Evolutionary conservation across 2,797 vertebrate genomes (phyloP).

Genomic region (Pachyuromys duprasi): DNA sequence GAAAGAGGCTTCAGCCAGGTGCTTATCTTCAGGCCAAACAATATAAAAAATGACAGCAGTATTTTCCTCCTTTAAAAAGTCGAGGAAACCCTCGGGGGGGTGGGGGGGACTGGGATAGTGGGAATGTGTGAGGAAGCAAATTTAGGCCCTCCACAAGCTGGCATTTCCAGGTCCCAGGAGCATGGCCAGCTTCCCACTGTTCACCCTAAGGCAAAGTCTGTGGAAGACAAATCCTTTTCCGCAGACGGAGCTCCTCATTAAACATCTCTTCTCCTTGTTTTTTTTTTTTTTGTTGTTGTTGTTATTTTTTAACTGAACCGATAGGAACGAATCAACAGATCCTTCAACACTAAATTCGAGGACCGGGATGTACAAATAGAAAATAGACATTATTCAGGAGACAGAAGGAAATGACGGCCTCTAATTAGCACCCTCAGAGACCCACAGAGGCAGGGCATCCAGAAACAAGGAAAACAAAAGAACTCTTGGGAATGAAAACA

Average conservation of each 20-base stretch:
- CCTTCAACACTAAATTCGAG: neutral
- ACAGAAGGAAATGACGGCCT: neutral
- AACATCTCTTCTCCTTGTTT: neutral
- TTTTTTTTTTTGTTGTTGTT: too few species aligned
- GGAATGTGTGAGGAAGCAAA: neutral
- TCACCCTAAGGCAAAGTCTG: neutral
- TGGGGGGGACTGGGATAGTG: neutral
- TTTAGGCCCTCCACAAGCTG: constrained; percentile 6
- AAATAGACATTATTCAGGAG: constrained; percentile 1
- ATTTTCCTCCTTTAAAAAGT: constrained; percentile 30
- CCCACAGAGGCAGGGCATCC: neutral
- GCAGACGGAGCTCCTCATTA: neutral
- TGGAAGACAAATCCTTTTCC: neutral
- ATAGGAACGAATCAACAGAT: constrained; percentile 7
- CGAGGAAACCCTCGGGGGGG: neutral
- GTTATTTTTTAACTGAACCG: too few species aligned
- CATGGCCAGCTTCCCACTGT: neutral
- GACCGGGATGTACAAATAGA: neutral
- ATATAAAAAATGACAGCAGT: neutral
- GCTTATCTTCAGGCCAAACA: neutral
- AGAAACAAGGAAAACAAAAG: neutral
- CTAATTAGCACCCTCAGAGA: neutral
- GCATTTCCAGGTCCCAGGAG: constrained; percentile 36
- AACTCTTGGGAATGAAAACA: neutral
- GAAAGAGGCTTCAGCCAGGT: neutral